Evolutionary conservation across 2,113 vertebrate genomes (phyloP).

Genomic region (Ochotona princeps): DNA sequence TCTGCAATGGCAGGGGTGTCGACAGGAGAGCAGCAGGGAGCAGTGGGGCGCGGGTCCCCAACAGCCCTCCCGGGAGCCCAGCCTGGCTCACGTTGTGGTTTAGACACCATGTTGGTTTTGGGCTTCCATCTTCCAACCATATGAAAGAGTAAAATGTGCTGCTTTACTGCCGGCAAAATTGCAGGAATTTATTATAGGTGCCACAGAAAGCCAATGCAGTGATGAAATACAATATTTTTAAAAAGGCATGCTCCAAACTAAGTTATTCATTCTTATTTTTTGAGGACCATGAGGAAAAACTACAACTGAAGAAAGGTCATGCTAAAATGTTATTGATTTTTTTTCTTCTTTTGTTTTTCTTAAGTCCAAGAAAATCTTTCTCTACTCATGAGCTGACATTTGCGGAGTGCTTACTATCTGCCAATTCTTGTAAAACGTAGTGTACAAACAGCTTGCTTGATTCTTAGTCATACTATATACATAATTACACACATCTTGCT

Average conservation of each 20-base stretch:
- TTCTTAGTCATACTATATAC: neutral
- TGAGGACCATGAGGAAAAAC: neutral
- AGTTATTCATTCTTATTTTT: neutral
- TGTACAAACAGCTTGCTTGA: neutral
- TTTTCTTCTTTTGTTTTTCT: neutral
- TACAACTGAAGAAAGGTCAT: neutral
- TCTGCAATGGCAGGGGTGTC: neutral
- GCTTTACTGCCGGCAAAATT: no score
- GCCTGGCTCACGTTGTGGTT: neutral
- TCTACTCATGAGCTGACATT: neutral
- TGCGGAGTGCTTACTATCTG: neutral
- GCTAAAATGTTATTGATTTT: neutral
- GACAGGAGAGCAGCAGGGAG: neutral
- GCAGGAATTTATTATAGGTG: neutral
- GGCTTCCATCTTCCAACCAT: neutral
- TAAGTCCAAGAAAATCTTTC: neutral
- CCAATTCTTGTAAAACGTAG: neutral
- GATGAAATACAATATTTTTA: neutral
- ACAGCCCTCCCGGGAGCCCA: rapidly evolving
- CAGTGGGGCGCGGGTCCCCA: neutral
- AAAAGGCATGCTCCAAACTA: neutral
- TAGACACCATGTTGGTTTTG: neutral
- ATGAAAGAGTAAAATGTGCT: neutral
- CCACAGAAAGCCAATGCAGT: neutral
- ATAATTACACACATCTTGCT: neutral